Base-by-base conservation (phyloP, 2,113 vertebrate species). In the Psilopogon haemacephalus region DNA sequence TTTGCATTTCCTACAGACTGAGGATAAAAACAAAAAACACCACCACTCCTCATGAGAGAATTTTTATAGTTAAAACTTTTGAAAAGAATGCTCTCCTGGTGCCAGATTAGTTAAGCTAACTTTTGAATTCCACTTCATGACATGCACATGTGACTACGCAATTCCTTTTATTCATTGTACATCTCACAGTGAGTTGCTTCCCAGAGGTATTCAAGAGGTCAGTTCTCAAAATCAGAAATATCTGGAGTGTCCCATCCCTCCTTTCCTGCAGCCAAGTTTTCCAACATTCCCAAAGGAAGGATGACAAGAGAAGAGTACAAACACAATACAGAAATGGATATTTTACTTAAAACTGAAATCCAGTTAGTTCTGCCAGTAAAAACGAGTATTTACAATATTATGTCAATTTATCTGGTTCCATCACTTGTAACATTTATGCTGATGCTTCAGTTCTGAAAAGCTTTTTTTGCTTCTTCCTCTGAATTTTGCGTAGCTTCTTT, bases 401-500 rank as follows among this genome's bases (percentile, higher is more conserved):
- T 3, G 55, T 83, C n/a, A 77, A 88, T 76, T 94, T 40, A 94
- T 64, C 70, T 95, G 19, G 10, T 63, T 87, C 33, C 14, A 37
- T 48, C 21, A 75, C 38, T 40, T 59, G 7, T 55, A 77, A 64
- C 30, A 93, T 58, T 94, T 95, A 96, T 6, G 79, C 88, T 93
- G 93, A 94, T 30, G 84, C 67, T 93, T 96, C 95, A 26, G 40
- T 65, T 94, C 77, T 76, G 89, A 97, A 96, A 8, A 95, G 80
- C 50, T 91, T 98, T 89, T 96, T 98, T 60, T 97, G 97, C 81
- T 96, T 93, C 96, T 98, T 98, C 88, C 98, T 98, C 86, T 98
- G 98, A 89, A 98, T 98, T 97, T 98, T 99, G 84, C 98, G 98
- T 75, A 93, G 86, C 88, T 98, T 98, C 84, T 98, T 98, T 93